Conservation (phyloP, 2,113 vertebrate genomes). For the Crotalus horridus region DNA sequence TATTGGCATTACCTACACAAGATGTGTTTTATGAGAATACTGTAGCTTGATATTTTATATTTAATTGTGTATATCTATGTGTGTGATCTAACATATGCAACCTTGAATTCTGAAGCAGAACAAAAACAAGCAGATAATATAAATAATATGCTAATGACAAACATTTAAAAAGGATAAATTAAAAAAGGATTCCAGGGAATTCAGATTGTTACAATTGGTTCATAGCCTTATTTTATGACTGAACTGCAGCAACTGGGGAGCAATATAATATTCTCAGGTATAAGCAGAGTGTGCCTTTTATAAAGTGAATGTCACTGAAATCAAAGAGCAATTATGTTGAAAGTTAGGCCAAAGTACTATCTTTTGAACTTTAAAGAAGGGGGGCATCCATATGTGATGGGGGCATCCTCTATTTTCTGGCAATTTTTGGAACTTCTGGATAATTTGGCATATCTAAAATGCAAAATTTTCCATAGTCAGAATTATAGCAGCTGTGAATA, state of each 20-base stretch:
- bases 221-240: neutral
- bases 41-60: neutral
- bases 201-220: neutral
- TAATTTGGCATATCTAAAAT: neutral
- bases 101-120: neutral
- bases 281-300: neutral
- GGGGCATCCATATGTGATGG: neutral
- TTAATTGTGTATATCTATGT: neutral
- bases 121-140: neutral
- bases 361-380: neutral
- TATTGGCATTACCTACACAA: no score
- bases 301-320: neutral
- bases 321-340: neutral
- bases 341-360: neutral
- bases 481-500: neutral
- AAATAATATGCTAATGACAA: neutral
- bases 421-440: neutral
- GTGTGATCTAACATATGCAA: neutral
- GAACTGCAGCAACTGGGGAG: neutral
- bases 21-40: constrained; percentile 10
- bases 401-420: neutral
- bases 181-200: neutral
- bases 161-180: neutral
- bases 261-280: neutral
- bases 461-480: neutral